Evolutionary conservation across 1,140 invertebrate genomes (phyloP).

Genomic region (Cylas formicarius): DNA sequence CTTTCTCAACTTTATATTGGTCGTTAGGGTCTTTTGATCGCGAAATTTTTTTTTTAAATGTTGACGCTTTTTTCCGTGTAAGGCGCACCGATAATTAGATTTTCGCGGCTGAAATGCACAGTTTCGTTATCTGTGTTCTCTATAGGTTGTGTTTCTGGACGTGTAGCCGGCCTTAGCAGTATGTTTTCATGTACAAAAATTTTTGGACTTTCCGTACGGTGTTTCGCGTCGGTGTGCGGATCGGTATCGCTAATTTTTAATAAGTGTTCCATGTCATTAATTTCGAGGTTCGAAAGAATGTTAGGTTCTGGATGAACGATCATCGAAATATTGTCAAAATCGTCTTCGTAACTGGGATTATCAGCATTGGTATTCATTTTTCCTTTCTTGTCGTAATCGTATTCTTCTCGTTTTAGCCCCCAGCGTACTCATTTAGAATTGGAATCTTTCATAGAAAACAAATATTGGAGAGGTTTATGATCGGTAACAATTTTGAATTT

Average conservation of each 20-base stretch:
- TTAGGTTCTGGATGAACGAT: too few relatives aligned
- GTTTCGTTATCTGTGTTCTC: constrained; percentile 4
- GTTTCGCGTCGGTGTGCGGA: too few relatives aligned
- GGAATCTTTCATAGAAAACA: constrained; percentile 36
- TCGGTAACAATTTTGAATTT: too few relatives aligned
- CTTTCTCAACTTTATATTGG: not conserved
- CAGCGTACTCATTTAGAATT: constrained; percentile 30
- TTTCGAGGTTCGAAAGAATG: too few relatives aligned
- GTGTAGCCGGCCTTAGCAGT: not conserved
- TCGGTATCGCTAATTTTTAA: too few relatives aligned
- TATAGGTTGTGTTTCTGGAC: not conserved
- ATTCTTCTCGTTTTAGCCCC: constrained; percentile 22
- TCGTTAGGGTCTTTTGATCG: not conserved
- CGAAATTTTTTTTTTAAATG: constrained; percentile 13
- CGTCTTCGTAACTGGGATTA: too few relatives aligned
- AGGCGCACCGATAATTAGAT: constrained; percentile 8
- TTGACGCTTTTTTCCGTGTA: constrained; percentile 9
- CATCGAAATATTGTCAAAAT: too few relatives aligned
- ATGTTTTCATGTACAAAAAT: too few relatives aligned
- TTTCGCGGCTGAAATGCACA: constrained; percentile 3
- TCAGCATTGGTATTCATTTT: constrained; percentile 20
- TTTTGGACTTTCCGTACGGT: too few relatives aligned
- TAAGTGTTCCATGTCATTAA: too few relatives aligned
- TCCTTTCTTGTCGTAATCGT: constrained; percentile 18
- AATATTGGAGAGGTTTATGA: too few relatives aligned